A percentile compares a stretch with the other conserved stretches of the same genome.
These are phyloP conservation scores for Equus quagga DNA, from an alignment of 2,113 vertebrate species.

Conservation along the genomic window DNA sequence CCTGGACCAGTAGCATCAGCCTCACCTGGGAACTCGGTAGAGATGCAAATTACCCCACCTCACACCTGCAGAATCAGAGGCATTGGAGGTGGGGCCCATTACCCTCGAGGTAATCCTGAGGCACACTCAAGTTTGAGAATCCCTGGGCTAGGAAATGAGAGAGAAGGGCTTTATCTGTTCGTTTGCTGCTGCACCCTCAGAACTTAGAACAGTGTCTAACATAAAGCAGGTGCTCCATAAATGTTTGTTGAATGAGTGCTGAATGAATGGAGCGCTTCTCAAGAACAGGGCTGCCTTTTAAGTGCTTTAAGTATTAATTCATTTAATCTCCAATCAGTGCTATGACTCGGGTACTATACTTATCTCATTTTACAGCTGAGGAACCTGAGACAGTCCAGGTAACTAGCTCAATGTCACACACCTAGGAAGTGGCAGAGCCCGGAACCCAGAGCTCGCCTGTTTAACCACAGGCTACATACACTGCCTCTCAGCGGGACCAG, in stretches of 20 bases:
- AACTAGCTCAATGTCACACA: background rate
- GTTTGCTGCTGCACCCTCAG: background rate
- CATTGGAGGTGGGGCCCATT: background rate
- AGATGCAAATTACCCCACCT: background rate
- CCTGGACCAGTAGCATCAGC: background rate
- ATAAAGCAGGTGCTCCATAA: background rate
- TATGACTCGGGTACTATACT: background rate
- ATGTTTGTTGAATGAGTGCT: background rate
- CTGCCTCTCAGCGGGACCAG: too few relatives aligned
- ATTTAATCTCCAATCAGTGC: background rate
- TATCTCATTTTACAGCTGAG: background rate
- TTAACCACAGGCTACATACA: background rate
- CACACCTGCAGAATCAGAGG: background rate
- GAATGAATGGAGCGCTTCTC: background rate
- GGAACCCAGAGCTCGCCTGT: background rate
- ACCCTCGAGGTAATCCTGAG: background rate
- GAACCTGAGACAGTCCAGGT: background rate
- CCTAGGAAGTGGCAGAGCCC: background rate
- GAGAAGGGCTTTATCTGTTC: background rate
- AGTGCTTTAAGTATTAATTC: background rate
- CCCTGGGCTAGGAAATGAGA: background rate
- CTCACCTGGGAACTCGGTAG: background rate
- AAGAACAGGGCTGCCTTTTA: background rate
- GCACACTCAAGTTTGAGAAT: background rate
- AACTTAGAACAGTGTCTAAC: background rate